Base-by-base conservation (phyloP, 2,797 vertebrate species). In the Rhadinocentrus ornatus region DNA sequence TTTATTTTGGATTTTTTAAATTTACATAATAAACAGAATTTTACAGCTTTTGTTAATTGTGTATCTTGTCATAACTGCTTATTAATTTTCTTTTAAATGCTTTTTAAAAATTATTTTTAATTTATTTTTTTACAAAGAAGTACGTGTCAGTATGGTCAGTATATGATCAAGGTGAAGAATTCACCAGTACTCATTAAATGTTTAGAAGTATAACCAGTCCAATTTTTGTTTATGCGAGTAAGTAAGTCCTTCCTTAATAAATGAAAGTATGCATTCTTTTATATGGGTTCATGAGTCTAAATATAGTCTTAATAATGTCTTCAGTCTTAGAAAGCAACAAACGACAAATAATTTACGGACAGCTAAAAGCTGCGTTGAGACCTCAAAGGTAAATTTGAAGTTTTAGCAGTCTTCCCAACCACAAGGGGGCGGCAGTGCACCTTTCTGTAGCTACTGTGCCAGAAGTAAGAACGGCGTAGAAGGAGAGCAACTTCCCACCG, bases 401-500 rank as follows among this genome's bases (percentile, higher is more conserved):
- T 37, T 32, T 7, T 4, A 66, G 64, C 12, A 56, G 13, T 4
- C 27, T 27, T 20, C 31, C 80, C 20, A 13, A 16, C 4, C 86
- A 0, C 15, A 20, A 15, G 79, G 8, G 77, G 80, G 86, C 87
- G 65, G 70, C 20, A 78, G 18, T 20, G 0, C 1, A 0, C 11
- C 18, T 0, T 0, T 1, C 32, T 9, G 31, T 3, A 6, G 34
- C 32, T 22, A 0, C 1, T 29, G 56, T 27, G 22, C 6, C 58
- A 34, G 12, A 54, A 50, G 0, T 3, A 9, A 3, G 0, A 2
- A 10, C 18, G 0, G 6, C 20, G 81, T 87, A 78, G 81, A 88
- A 88, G 86, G 66, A 24, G 46, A 70, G 29, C 78, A 74, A 37
- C 75, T 72, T 86, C 75, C 31, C 58, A 37, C 69, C 9, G 63